These are phyloP conservation scores for Glaucomys volans DNA, from an alignment of 2,113 vertebrate species.

Conservation along the genomic window DNA sequence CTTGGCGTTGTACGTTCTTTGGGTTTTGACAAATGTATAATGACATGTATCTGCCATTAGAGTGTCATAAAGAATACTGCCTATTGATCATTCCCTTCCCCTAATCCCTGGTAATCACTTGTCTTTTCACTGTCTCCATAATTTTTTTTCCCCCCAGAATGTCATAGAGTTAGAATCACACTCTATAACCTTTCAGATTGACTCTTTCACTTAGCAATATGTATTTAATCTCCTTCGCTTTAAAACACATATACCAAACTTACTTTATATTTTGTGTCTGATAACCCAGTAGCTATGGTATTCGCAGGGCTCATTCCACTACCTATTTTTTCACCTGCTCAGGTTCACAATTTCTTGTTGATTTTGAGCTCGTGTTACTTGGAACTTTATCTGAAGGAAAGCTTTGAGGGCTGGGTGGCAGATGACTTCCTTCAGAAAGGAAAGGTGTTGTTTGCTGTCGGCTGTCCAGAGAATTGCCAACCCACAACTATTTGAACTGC, in stretches of 20 bases:
- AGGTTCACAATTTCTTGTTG: not conserved
- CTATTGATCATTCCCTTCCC: not conserved
- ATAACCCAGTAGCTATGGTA: not conserved
- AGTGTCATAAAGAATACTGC: not conserved
- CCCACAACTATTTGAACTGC: not conserved
- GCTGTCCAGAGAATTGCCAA: not conserved
- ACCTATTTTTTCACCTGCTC: not conserved
- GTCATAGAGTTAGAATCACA: no score
- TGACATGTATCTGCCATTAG: not conserved
- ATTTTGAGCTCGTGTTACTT: not conserved
- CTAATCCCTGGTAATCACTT: not conserved
- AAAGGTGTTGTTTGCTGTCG: conserved; percentile 18
- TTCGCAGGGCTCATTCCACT: not conserved
- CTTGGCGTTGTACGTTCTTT: not conserved
- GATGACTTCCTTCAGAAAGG: conserved; percentile 9
- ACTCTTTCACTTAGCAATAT: not conserved
- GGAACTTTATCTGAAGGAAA: not conserved
- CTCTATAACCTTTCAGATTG: not conserved
- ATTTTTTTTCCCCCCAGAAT: not conserved
- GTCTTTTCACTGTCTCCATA: not conserved
- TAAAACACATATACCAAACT: not conserved
- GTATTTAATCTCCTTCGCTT: not conserved
- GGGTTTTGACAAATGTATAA: not conserved
- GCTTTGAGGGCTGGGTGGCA: not conserved
- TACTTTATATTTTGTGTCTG: not conserved